Conservation (phyloP, 35 echinoderm and acorn worm genomes). For the Heliocidaris erythrogramma region DNA sequence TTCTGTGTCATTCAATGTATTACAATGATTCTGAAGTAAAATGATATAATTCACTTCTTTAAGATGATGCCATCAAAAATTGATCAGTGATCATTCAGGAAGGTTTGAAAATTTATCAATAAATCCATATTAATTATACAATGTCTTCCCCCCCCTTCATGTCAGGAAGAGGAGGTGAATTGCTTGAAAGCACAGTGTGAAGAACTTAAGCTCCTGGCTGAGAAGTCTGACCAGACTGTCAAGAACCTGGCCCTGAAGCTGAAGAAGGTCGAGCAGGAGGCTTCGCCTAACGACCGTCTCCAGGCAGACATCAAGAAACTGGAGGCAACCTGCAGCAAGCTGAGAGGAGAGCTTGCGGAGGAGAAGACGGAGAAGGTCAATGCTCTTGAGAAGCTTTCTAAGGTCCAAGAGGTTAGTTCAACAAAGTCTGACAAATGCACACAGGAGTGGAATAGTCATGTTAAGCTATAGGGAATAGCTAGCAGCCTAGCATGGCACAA, state of each 20-base stretch:
- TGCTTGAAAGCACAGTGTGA: conserved; percentile 68
- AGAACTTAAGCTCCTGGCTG: conserved; percentile 65
- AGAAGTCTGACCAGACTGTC: conserved; percentile 72
- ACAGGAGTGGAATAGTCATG: background rate
- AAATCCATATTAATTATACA: too few relatives aligned
- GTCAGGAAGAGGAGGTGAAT: conserved; percentile 69
- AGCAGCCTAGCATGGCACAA: background rate
- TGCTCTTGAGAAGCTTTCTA: conserved; percentile 5
- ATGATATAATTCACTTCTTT: too few relatives aligned
- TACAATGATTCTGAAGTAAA: too few relatives aligned
- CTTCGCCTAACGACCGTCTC: conserved; percentile 51
- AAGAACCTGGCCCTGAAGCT: conserved; percentile 71
- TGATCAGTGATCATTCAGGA: too few relatives aligned
- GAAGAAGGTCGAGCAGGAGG: conserved; percentile 65
- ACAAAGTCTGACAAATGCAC: background rate
- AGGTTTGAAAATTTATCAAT: too few relatives aligned
- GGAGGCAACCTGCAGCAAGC: conserved; percentile 57
- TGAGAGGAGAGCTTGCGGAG: conserved; percentile 65
- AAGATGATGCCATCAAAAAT: too few relatives aligned
- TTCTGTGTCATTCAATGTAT: too few relatives aligned
- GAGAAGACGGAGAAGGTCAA: conserved; percentile 54
- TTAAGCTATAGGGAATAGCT: background rate
- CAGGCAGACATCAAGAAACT: conserved; percentile 67
- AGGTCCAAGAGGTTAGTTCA: conserved; percentile 16
- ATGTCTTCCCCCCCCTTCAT: background rate